phyloP scores from a whole-genome alignment of 2,888 invertebrate genomes.

The Creontiades dilutus region DNA sequence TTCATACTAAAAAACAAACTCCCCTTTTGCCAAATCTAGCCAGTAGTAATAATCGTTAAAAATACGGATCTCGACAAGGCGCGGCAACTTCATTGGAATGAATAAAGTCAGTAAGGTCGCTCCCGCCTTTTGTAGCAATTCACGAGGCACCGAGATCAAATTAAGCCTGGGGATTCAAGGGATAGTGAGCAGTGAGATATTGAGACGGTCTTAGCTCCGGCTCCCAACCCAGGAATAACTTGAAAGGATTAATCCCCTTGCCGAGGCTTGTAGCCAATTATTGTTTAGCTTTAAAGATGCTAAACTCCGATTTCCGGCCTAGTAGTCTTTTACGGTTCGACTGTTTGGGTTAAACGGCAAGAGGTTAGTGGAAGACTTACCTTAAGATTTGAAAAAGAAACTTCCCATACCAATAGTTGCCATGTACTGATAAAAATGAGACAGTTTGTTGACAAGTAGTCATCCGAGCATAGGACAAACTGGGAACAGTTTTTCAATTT shows the following conservation, averaged over 20 bases:
- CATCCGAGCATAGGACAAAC: too few relatives aligned
- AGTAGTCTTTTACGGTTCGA: not conserved
- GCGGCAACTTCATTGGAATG: not conserved
- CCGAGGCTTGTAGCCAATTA: constrained; percentile 6
- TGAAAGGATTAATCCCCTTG: constrained; percentile 24
- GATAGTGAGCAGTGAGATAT: constrained; percentile 17
- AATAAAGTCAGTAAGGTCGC: not conserved
- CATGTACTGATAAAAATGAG: too few relatives aligned
- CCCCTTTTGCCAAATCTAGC: not conserved
- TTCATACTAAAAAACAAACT: too few relatives aligned
- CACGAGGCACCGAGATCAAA: not conserved
- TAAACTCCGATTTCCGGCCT: constrained; percentile 32
- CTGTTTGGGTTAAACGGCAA: not conserved
- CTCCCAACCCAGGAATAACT: constrained; percentile 15
- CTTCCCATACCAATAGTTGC: too few relatives aligned
- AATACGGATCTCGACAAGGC: not conserved
- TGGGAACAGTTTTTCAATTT: too few relatives aligned
- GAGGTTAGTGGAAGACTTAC: too few relatives aligned
- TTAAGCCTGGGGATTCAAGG: not conserved
- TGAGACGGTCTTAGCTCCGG: constrained; percentile 16
- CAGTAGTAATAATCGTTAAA: not conserved
- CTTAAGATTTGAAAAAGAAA: too few relatives aligned
- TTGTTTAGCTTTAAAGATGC: constrained; percentile 10
- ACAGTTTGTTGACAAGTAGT: too few relatives aligned
- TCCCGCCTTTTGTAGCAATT: constrained; percentile 26